A percentile compares a stretch with the other conserved stretches of the same genome.
Conservation (phyloP, 2,113 vertebrate species). For the Oreotragus oreotragus region DNA sequence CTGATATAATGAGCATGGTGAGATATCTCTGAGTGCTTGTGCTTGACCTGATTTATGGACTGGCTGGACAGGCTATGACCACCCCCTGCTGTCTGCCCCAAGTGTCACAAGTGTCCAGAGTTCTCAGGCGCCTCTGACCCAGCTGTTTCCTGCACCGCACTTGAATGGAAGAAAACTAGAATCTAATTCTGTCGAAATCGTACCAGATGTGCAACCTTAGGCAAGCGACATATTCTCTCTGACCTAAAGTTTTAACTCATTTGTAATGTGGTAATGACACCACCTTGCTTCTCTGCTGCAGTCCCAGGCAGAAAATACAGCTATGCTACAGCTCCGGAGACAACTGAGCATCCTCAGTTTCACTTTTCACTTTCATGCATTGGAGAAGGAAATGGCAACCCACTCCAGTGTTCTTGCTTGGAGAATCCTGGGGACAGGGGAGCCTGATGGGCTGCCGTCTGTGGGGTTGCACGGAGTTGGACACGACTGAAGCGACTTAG, state of each 20-base stretch:
- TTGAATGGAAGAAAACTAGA: not conserved
- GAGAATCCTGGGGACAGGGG: too few relatives aligned
- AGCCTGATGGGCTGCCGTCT: too few relatives aligned
- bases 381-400: too few relatives aligned
- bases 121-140: not conserved
- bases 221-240: not conserved
- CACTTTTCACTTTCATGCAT: too few relatives aligned
- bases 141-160: not conserved
- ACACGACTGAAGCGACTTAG: too few relatives aligned
- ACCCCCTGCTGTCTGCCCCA: not conserved
- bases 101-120: too few relatives aligned
- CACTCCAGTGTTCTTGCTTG: too few relatives aligned
- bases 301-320: not conserved
- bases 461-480: too few relatives aligned
- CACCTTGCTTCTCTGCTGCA: not conserved
- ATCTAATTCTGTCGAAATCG: not conserved
- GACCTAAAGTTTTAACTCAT: not conserved
- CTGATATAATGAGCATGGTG: not conserved
- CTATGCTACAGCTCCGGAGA: not conserved
- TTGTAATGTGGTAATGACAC: not conserved
- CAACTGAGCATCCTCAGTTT: too few relatives aligned
- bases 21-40: not conserved
- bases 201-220: not conserved
- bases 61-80: not conserved
- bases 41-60: not conserved